Evolutionary conservation across 2,113 vertebrate species (phyloP), one percentile per base, ranked within the genome.

Genomic region (Theristicus caerulescens): DNA sequence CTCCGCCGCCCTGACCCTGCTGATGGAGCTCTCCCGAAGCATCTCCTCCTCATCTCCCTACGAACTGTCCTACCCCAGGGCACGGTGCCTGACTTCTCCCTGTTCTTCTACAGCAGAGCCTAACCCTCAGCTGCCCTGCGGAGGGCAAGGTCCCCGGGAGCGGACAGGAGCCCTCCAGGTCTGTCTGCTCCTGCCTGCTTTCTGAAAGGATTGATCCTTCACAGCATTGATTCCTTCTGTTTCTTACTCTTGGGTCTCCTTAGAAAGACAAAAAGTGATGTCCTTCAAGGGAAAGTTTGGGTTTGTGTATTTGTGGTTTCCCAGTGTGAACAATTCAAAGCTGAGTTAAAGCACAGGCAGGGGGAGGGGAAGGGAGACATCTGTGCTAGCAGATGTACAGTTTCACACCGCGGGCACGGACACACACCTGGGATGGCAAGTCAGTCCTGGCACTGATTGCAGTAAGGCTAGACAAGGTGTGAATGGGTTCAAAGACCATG

Each of bases 401-500:
- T 34, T 64, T 55, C 34, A 21, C n/a, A 1, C 36, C 18, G 34
- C 6, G 3, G 40, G 58, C 54, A 47, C 0, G 0, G 59, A 27
- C 34, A 5, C 24, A 9, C 4, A 10, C 29, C 9, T 36, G 14
- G 34, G 34, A 31, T 42, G 40, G 36, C 70, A 40, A 34, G 29
- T 49, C 21, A 15, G 36, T 17, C 32, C 40, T 46, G 46, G 29
- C 51, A 14, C 64, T 4, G 6, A 13, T 4, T 58, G 42, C 38
- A 47, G 11, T 34, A 12, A n/a, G 59, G 40, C 24, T 71, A 44
- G 57, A 44, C 64, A 36, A 59, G 40, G 52, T 67, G 88, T 67
- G 80, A 88, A 78, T 6, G 25, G 27, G 69, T 82, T 94, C 80
- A 84, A 40, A 67, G 76, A 81, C 36, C 3, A 0, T 15, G 21